Base-by-base conservation (phyloP, 2,113 vertebrate species). In the Pangasianodon gigas region DNA sequence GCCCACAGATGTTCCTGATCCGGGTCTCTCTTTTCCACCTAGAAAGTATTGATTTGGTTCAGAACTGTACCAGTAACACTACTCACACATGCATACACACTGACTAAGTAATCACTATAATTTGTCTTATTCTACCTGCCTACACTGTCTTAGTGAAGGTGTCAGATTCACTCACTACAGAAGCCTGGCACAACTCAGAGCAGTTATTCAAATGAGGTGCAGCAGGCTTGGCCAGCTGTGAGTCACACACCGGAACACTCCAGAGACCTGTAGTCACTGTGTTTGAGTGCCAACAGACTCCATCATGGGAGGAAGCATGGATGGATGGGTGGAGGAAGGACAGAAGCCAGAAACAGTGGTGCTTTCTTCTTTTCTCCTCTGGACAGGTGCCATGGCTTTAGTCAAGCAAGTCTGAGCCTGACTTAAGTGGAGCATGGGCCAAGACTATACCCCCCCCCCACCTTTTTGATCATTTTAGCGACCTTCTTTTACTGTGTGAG, bases 21-120 rank as follows among this genome's bases (percentile, higher is more conserved):
- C 97, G 96, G 8, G 97, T 98, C 96, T 99, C 98, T 95, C 98
- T 97, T 91, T 97, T 97, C 98, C 98, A 99, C 92, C 98, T 99
- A 92, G 9, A 58, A 48, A 65, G 32, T 26, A 26, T 16, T 8
- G 21, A 87, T 32, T 37, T 52, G 62, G 4, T 71, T 82, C 26
- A 46, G 21, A 82, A 87, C 37, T 41, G 6, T 69, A 77, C 32
- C 88, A 18, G 67, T 48, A 44, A 41, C 52, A 71, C 62, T 69
- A 83, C 18, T 75, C 8, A 18, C 24, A 85, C 21, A 82, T 51
- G 13, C 37, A 58, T 21, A 44, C 67, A 87, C 41, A 44, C n/a
- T 41, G 37, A 67, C 29, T 62, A 60, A 82, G 29, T 51, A 81
- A 51, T 81, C 86, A 80, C 54, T 32, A 41, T 74, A 26, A 88